Evolutionary conservation across 1,140 invertebrate genomes (phyloP).

Genomic region (Tribolium madens): DNA sequence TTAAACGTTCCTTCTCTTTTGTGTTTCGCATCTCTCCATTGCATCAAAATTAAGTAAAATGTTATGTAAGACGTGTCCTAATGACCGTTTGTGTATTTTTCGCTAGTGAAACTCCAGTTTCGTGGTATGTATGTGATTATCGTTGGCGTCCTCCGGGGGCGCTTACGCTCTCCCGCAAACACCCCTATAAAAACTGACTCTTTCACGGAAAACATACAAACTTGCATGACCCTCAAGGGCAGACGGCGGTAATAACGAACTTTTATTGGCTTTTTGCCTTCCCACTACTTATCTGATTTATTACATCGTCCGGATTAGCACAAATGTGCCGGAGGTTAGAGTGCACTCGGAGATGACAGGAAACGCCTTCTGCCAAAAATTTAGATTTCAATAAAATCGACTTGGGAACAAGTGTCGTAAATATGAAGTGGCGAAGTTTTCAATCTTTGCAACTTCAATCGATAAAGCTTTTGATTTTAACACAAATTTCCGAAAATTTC

Average conservation of each 20-base stretch:
- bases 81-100: slow-evolving; percentile 3
- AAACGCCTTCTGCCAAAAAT: slow-evolving; percentile 1
- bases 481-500: no score
- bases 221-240: slow-evolving; percentile 35
- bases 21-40: slow-evolving; percentile 12
- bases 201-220: slow-evolving; percentile 28
- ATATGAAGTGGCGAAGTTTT: slow-evolving; percentile 10
- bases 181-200: slow-evolving; percentile 27
- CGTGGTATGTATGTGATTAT: slow-evolving; percentile 30
- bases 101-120: neutral
- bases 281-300: slow-evolving; percentile 24
- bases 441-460: no score
- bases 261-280: slow-evolving; percentile 34
- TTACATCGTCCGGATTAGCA: neutral
- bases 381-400: slow-evolving; percentile 22
- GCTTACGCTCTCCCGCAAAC: slow-evolving; percentile 25
- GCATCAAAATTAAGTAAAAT: slow-evolving; percentile 21
- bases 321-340: neutral
- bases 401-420: slow-evolving; percentile 10
- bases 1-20: slow-evolving; percentile 26
- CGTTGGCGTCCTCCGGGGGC: slow-evolving; percentile 8
- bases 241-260: slow-evolving; percentile 30
- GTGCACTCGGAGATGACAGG: neutral
- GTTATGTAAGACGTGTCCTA: slow-evolving; percentile 12
- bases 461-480: no score